These are phyloP conservation scores for Ursus arctos DNA, from an alignment of 2,113 vertebrate species.

Conservation along the genomic window DNA sequence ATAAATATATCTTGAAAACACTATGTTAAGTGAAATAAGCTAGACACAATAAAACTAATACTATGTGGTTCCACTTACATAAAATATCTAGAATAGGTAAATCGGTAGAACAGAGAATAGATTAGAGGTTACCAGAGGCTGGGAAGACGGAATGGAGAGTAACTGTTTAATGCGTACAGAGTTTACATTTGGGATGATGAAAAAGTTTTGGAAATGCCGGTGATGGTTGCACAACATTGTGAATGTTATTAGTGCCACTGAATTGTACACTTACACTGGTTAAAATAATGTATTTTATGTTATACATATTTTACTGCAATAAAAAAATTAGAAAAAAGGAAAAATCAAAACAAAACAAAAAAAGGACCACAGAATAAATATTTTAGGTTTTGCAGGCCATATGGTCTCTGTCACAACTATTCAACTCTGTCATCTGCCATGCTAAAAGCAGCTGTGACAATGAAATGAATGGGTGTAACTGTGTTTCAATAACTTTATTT, in stretches of 20 bases:
- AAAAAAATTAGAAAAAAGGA: background rate
- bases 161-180: background rate
- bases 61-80: background rate
- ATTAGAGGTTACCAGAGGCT: background rate
- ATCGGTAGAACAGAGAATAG: background rate
- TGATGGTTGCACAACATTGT: background rate
- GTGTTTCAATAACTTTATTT: background rate
- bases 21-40: background rate
- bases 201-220: background rate
- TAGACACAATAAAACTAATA: background rate
- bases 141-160: background rate
- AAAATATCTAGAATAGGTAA: slow-evolving; percentile 3
- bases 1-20: background rate
- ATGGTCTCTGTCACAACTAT: background rate
- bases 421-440: background rate
- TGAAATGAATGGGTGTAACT: background rate
- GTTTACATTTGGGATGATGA: background rate
- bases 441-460: background rate
- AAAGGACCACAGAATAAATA: background rate
- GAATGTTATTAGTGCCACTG: background rate
- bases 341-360: background rate
- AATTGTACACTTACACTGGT: background rate
- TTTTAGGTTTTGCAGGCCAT: background rate
- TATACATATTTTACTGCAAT: background rate
- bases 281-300: background rate